phyloP scores from a whole-genome alignment of 2,888 invertebrate species.

The Germaria angustata region DNA sequence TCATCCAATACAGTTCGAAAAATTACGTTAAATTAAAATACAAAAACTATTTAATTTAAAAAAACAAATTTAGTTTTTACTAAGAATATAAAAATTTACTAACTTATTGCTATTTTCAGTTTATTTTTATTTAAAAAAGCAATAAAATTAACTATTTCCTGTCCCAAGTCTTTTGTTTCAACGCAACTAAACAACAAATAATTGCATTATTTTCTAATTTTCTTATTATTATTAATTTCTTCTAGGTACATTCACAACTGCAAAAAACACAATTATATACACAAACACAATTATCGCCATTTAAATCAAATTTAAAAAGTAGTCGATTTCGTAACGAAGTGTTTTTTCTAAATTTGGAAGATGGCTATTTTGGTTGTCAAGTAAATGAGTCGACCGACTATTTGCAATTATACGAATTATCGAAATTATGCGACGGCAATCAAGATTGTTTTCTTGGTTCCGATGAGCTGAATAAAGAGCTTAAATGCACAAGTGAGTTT shows the following conservation, averaged over 20 bases:
- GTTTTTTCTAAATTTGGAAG: conserved; percentile 97
- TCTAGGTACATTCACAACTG: conserved; percentile 82
- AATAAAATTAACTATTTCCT: too few species aligned
- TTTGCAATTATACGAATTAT: conserved; percentile 95
- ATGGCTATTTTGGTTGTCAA: conserved; percentile 98
- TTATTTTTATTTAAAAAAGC: too few species aligned
- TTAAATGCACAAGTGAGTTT: conserved; percentile 94
- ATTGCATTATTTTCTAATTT: conserved; percentile 1
- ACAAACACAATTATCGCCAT: conserved; percentile 83
- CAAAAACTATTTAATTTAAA: too few species aligned
- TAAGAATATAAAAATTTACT: too few species aligned
- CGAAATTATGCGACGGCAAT: conserved; percentile 94
- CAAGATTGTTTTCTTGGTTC: conserved; percentile 95
- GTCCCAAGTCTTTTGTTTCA: background rate
- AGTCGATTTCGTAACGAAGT: conserved; percentile 91
- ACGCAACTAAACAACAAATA: background rate
- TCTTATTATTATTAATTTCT: conserved; percentile 50
- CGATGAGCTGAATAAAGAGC: conserved; percentile 92
- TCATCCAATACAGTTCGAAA: too few species aligned
- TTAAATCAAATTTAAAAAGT: conserved; percentile 81
- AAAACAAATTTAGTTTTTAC: too few species aligned
- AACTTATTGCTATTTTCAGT: too few species aligned
- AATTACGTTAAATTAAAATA: too few species aligned
- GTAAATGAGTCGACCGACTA: conserved; percentile 97
- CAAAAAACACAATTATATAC: conserved; percentile 69